A percentile compares a stretch with the other conserved stretches of the same genome.
phyloP scores from a whole-genome alignment of 2,113 vertebrate species.

The Prochilodus magdalenae region DNA sequence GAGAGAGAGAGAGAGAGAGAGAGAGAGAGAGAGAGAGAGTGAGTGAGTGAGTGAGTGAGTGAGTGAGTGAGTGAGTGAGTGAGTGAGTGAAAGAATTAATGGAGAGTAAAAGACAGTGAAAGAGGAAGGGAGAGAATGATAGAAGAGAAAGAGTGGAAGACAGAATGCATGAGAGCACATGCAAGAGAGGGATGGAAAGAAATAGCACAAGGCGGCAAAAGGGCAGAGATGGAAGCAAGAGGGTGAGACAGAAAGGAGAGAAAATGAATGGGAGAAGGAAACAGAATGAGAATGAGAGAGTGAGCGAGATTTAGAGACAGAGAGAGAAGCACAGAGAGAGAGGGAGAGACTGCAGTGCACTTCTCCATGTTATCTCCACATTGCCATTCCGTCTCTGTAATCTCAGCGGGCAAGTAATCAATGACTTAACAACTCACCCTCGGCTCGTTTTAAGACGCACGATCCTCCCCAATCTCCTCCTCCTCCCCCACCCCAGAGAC shows the following conservation, averaged over 20 bases:
- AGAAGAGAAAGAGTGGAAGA: not conserved
- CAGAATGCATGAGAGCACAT: not conserved
- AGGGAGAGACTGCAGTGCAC: constrained; percentile 27
- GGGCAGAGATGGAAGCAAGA: not conserved
- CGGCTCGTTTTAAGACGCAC: constrained; percentile 47
- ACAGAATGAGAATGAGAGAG: constrained; percentile 6
- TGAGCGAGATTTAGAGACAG: not conserved
- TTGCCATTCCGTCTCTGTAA: constrained; percentile 51
- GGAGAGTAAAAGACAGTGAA: constrained; percentile 8
- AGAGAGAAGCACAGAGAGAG: constrained; percentile 28
- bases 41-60: not conserved
- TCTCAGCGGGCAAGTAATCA: constrained; percentile 57
- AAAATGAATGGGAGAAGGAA: not conserved
- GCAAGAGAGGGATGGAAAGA: too few relatives aligned
- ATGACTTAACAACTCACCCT: constrained; percentile 56
- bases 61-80: not conserved
- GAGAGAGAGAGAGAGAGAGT: not conserved
- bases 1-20: not conserved
- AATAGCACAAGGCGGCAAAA: too few relatives aligned
- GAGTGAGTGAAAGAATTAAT: not conserved
- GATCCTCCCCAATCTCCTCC: constrained; percentile 41
- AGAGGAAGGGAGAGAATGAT: constrained; percentile 8
- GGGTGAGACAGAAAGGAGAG: not conserved
- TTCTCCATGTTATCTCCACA: constrained; percentile 50
- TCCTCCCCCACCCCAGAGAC: constrained; percentile 37